A percentile compares a stretch with the other conserved stretches of the same genome.
Conservation (phyloP, 2,113 vertebrate species). For the Brevimyrus niger region DNA sequence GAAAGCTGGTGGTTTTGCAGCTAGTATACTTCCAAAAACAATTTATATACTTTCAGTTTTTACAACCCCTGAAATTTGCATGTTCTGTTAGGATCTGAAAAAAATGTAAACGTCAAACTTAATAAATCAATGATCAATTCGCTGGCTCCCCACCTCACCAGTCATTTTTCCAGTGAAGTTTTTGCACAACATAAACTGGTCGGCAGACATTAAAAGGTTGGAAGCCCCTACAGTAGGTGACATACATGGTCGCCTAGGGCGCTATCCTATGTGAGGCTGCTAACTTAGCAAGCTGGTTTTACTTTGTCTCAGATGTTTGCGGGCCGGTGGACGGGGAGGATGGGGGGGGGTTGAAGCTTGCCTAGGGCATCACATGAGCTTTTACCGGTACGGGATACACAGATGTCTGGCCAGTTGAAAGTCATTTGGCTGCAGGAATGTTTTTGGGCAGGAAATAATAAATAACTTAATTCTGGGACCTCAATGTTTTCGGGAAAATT, state of each 20-base stretch:
- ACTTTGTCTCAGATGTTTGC: no score
- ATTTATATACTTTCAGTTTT: not conserved
- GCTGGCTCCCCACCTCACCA: no score
- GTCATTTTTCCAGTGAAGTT: no score
- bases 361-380: not conserved
- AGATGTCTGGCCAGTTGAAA: not conserved
- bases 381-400: not conserved
- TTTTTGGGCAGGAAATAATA: not conserved
- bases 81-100: not conserved
- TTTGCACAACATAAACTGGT: no score
- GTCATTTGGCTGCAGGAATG: not conserved
- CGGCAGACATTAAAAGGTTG: no score
- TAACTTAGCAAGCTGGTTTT: no score
- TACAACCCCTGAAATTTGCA: not conserved
- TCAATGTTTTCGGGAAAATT: not conserved
- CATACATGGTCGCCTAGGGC: no score
- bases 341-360: not conserved
- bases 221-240: no score
- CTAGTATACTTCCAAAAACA: not conserved
- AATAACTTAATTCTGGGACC: not conserved
- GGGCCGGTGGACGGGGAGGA: no score
- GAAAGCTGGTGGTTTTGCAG: not conserved
- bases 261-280: no score
- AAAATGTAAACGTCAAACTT: not conserved
- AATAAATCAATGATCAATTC: not conserved